A percentile compares a stretch with the other conserved stretches of the same genome.
These are phyloP conservation scores for Probaryconus sp. DNA, from an alignment of 1,140 invertebrate genomes.

Conservation along the genomic window DNA sequence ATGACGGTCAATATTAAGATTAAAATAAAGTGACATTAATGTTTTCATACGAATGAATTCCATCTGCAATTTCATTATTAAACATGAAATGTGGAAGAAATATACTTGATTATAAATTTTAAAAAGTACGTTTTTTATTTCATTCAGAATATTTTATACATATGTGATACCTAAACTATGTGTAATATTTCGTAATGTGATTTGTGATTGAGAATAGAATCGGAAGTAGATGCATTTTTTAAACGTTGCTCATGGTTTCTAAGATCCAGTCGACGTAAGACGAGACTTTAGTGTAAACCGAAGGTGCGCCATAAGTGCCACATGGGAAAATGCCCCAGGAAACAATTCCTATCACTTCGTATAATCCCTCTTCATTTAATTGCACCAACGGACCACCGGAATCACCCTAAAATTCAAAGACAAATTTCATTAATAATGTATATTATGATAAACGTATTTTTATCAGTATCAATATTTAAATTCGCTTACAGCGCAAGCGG, in stretches of 20 bases:
- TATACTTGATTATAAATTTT: no score
- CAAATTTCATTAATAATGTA: not conserved
- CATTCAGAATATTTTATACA: no score
- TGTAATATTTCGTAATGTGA: no score
- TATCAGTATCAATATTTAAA: not conserved
- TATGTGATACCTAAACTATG: no score
- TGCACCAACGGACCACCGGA: slow-evolving; percentile 82
- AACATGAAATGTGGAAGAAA: no score
- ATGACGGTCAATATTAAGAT: no score
- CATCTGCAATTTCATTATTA: no score
- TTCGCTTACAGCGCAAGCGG: slow-evolving; percentile 78
- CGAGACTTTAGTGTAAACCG: slow-evolving; percentile 82
- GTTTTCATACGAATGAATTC: no score
- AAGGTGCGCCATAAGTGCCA: slow-evolving; percentile 80
- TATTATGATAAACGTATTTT: not conserved
- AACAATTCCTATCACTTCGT: slow-evolving; percentile 80
- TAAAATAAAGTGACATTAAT: no score
- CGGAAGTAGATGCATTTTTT: no score
- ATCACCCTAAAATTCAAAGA: slow-evolving; percentile 76
- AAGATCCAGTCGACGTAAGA: slow-evolving; percentile 77
- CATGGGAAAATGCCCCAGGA: slow-evolving; percentile 86
- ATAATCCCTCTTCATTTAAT: slow-evolving; percentile 50
- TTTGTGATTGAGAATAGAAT: no score
- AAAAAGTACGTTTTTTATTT: no score
- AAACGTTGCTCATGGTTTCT: not conserved